Evolutionary conservation across 64 coral and sea anemone genomes (phyloP).

Genomic region (Montipora cactus): DNA sequence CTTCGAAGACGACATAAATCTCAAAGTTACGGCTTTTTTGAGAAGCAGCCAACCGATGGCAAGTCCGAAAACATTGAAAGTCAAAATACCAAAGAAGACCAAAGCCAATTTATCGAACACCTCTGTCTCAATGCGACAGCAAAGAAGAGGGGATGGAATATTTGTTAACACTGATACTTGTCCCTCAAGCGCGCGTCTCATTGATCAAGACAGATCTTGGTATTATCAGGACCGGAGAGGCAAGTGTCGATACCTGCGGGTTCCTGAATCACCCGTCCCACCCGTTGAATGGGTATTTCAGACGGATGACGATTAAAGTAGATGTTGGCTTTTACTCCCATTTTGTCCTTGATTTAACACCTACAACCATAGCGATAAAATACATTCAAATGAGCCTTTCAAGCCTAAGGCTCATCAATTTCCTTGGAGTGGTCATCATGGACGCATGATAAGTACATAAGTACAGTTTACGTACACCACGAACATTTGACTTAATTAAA

Average conservation of each 20-base stretch:
- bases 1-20: background rate
- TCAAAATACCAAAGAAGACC: background rate
- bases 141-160: background rate
- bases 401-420: too few relatives aligned
- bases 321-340: background rate
- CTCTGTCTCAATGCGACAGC: background rate
- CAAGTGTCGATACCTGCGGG: constrained; percentile 75
- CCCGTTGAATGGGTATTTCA: constrained; percentile 67
- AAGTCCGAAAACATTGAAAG: constrained; percentile 21
- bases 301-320: background rate
- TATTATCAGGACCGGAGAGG: constrained; percentile 75
- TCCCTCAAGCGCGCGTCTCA: constrained; percentile 19
- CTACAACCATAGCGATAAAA: too few relatives aligned
- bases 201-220: constrained; percentile 72
- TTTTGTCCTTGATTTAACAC: too few relatives aligned
- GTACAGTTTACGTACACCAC: too few relatives aligned
- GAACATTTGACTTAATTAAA: too few relatives aligned
- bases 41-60: constrained; percentile 25
- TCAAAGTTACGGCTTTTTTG: constrained; percentile 15
- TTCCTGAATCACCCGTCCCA: constrained; percentile 64
- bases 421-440: too few relatives aligned
- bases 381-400: too few relatives aligned
- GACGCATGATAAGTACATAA: too few relatives aligned
- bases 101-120: background rate
- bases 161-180: constrained; percentile 70